A percentile compares a stretch with the other conserved stretches of the same genome.
Conservation (phyloP, 2,797 vertebrate genomes). For the Sphenodon punctatus region DNA sequence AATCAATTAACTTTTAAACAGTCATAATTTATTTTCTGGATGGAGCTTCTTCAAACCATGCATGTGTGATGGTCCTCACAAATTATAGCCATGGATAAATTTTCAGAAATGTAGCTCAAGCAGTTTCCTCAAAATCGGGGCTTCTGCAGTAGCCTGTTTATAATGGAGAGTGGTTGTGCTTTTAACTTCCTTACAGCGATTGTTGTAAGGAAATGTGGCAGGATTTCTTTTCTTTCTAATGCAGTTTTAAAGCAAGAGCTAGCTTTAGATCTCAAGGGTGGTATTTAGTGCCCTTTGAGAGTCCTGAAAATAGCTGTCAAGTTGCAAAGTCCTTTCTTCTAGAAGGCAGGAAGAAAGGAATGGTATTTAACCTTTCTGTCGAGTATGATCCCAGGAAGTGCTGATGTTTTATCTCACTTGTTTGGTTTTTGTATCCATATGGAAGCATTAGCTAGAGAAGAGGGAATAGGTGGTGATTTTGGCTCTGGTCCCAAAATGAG, state of each 20-base stretch:
- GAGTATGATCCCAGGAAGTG: neutral
- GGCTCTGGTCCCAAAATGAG: too few species aligned
- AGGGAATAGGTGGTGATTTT: neutral
- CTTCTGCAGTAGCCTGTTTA: too few species aligned
- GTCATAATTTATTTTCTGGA: too few species aligned
- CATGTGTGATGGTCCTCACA: too few species aligned
- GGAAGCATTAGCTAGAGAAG: neutral
- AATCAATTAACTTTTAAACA: too few species aligned
- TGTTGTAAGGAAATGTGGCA: too few species aligned
- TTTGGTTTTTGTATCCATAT: conserved; percentile 13
- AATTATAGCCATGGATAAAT: too few species aligned
- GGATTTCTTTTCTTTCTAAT: neutral
- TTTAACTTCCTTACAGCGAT: too few species aligned
- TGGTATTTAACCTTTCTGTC: neutral
- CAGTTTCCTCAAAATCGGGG: too few species aligned
- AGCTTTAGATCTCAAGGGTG: neutral
- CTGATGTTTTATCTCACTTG: neutral
- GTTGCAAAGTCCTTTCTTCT: neutral
- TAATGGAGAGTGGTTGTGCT: too few species aligned
- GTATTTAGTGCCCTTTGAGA: neutral
- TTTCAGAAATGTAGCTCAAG: too few species aligned
- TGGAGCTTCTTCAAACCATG: too few species aligned
- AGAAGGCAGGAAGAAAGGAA: neutral
- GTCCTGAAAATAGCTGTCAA: neutral
- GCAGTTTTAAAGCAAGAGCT: neutral